These are phyloP conservation scores for Camponotus vicinus DNA, from an alignment of 1,140 invertebrate genomes.

Conservation along the genomic window DNA sequence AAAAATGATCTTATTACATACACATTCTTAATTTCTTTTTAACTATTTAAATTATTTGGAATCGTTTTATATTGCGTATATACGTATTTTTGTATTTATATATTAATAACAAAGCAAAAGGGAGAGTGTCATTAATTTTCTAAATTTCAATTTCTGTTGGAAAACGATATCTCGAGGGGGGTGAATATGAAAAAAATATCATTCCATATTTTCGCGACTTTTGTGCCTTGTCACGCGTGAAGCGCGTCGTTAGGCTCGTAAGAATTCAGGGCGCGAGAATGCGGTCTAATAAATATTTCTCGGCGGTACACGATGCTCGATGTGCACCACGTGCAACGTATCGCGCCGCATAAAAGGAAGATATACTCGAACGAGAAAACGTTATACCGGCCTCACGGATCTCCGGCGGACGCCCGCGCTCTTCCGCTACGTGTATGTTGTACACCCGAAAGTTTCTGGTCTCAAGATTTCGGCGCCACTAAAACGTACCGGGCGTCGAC, in stretches of 20 bases:
- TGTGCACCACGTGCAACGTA: conserved; percentile 34
- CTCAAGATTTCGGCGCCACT: conserved; percentile 65
- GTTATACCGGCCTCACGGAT: conserved; percentile 33
- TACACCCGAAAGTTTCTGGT: background rate
- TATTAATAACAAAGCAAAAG: no score
- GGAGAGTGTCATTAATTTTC: no score
- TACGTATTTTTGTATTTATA: no score
- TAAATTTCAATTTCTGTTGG: no score
- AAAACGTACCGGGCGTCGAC: conserved; percentile 56
- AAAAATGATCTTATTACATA: no score
- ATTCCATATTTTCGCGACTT: no score
- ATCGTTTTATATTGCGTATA: no score
- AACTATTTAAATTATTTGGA: no score
- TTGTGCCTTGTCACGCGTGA: background rate
- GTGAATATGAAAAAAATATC: no score
- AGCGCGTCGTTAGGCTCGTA: conserved; percentile 58
- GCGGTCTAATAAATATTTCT: conserved; percentile 69
- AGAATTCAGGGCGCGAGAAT: conserved; percentile 60
- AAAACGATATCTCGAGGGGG: background rate
- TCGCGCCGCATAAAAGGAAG: conserved; percentile 63
- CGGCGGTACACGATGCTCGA: conserved; percentile 36
- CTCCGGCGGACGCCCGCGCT: background rate
- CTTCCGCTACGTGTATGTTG: background rate
- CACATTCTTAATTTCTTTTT: no score
- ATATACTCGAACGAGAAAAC: conserved; percentile 60